A percentile compares a stretch with the other conserved stretches of the same genome.
Conservation (phyloP, 2,797 vertebrate genomes). For the Nasua narica region DNA sequence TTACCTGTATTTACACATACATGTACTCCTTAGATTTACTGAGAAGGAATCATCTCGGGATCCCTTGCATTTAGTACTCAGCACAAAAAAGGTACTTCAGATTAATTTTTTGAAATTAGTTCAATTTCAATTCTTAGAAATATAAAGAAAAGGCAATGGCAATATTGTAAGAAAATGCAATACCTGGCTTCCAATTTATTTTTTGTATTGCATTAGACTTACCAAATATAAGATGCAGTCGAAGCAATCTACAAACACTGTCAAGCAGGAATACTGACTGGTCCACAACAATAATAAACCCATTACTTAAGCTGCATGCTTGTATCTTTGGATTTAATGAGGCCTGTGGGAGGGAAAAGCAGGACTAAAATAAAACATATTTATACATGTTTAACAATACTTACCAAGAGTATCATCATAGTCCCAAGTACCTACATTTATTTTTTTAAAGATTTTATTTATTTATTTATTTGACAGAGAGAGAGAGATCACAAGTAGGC, state of each 20-base stretch:
- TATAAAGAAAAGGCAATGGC: background rate
- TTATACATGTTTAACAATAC: background rate
- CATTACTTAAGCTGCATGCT: slow-evolving; percentile 84
- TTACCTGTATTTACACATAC: background rate
- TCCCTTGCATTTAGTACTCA: background rate
- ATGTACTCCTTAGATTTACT: background rate
- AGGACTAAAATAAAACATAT: background rate
- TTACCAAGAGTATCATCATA: background rate
- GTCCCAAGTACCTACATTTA: background rate
- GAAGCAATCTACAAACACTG: slow-evolving; percentile 87
- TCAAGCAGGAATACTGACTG: slow-evolving; percentile 93
- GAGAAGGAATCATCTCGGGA: background rate
- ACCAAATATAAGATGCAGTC: slow-evolving; percentile 93
- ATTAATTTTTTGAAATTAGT: background rate
- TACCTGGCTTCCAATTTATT: background rate
- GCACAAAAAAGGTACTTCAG: background rate
- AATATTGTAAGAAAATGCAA: too few species aligned
- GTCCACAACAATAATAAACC: slow-evolving; percentile 90
- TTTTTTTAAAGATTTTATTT: too few species aligned
- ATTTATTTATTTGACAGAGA: too few species aligned
- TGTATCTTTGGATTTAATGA: slow-evolving; percentile 84
- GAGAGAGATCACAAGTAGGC: too few species aligned
- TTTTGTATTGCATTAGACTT: slow-evolving; percentile 50
- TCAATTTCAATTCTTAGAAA: background rate
- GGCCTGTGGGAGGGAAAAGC: slow-evolving; percentile 81